phyloP scores from a whole-genome alignment of 2,888 invertebrate species.

The Mimachlamys varia region DNA sequence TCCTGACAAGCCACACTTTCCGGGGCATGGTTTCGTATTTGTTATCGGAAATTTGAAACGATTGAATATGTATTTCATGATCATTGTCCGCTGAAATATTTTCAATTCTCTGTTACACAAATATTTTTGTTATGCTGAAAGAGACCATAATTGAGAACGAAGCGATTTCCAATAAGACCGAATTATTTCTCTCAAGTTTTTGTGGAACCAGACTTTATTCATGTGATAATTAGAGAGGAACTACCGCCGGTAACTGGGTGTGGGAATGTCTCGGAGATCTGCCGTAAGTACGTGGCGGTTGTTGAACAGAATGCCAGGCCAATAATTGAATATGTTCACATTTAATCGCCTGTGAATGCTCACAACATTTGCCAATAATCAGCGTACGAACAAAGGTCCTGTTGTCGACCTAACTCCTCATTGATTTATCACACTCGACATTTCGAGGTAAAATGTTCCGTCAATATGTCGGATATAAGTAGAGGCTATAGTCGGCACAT shows the following conservation, averaged over 20 bases:
- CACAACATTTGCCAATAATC: constrained; percentile 19
- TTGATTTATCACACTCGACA: not conserved
- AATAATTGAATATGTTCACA: not conserved
- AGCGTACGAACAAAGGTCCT: not conserved
- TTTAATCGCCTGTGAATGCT: not conserved
- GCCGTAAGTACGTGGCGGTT: not conserved
- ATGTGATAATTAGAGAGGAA: not conserved
- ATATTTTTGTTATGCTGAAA: too few relatives aligned
- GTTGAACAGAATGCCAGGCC: not conserved
- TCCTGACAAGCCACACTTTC: too few relatives aligned
- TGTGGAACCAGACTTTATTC: not conserved
- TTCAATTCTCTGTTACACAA: too few relatives aligned
- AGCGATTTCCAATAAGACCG: too few relatives aligned
- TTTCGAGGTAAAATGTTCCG: not conserved
- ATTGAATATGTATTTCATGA: too few relatives aligned
- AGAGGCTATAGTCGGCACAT: not conserved
- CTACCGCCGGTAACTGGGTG: not conserved
- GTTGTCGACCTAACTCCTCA: not conserved
- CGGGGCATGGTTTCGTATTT: too few relatives aligned
- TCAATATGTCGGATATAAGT: not conserved
- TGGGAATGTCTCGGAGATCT: not conserved
- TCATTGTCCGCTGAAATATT: too few relatives aligned
- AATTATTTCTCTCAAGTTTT: not conserved
- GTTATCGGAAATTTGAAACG: too few relatives aligned
- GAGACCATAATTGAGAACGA: too few relatives aligned